Base-by-base conservation (phyloP, 2,113 vertebrate genomes). In the Nanorana parkeri region DNA sequence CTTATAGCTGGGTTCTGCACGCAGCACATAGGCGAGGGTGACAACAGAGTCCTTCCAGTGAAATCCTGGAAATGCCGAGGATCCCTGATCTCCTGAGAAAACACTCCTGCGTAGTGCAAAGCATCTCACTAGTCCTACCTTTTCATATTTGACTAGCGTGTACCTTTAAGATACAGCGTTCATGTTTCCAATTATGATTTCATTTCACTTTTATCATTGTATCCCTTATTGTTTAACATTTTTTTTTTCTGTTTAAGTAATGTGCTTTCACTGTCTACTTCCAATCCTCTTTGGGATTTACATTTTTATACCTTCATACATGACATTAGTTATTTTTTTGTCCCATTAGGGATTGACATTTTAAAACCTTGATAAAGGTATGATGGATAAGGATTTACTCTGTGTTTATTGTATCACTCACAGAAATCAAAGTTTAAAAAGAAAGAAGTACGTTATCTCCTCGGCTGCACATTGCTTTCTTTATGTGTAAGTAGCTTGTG, bases 361-460 rank as follows among this genome's bases (percentile, higher is more conserved):
- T 77, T 51, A 77, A 77, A 77, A 51, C 60, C 56, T 15, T 65
- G 74, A 77, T 77, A 77, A 77, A 77, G 36, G 36, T 51, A 65
- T 41, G 24, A 28, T 26, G 32, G 74, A 77, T 65, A 77, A 77
- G 74, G 74, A 77, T 77, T 63, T 77, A 47, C 36, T 28, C 63
- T 64, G 74, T 65, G 64, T 65, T 63, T 77, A 77, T 58, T 75
- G 58, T 75, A 75, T 77, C 60, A 15, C 29, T 61, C 36, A n/a
- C 20, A 65, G 23, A 65, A 76, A 64, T 77, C 74, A 77, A 26
- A 64, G 74, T 52, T 60, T 41, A 64, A 28, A 68, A 77, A 52
- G 56, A 65, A 77, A 52, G 74, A 52, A 52, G 60, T 51, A 36
- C 36, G 58, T 77, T 77, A 77, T 77, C 74, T 77, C 17, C 4